Conservation (phyloP, 1,140 invertebrate species). For the Drosophila teissieri region DNA sequence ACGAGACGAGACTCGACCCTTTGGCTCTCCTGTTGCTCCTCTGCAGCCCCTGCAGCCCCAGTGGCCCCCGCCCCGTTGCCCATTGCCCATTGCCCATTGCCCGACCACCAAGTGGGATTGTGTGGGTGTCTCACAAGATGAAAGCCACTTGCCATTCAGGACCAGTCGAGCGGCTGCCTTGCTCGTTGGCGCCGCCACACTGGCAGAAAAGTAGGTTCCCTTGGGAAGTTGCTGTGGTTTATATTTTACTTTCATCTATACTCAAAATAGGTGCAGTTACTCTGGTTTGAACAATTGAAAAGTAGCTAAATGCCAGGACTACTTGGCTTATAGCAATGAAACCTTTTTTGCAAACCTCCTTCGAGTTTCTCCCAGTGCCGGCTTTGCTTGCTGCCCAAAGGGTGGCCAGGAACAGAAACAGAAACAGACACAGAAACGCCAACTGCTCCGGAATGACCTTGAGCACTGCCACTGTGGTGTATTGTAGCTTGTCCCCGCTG, state of each 20-base stretch:
- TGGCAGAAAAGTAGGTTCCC: background rate
- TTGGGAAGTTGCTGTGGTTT: no score
- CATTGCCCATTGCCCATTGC: background rate
- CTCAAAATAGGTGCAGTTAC: no score
- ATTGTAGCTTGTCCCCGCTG: constrained; percentile 45
- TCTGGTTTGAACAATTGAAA: no score
- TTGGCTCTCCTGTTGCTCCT: constrained; percentile 51
- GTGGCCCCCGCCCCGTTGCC: background rate
- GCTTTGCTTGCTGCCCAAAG: constrained; percentile 30
- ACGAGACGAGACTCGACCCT: constrained; percentile 49
- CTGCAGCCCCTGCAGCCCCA: constrained; percentile 12
- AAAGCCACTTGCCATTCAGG: constrained; percentile 79
- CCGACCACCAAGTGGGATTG: constrained; percentile 17
- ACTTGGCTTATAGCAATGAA: background rate
- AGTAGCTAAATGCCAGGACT: no score
- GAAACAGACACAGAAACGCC: background rate
- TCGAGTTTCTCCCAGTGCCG: constrained; percentile 19
- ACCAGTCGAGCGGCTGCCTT: constrained; percentile 49
- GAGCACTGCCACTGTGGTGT: constrained; percentile 69
- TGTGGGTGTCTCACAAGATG: constrained; percentile 76
- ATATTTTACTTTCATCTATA: no score
- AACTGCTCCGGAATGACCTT: constrained; percentile 75
- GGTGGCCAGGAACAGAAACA: constrained; percentile 22
- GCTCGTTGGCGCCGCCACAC: constrained; percentile 33
- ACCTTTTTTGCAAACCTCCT: accelerated